A percentile compares a stretch with the other conserved stretches of the same genome.
phyloP scores from a whole-genome alignment of 2,113 vertebrate species.

The Myrmecophaga tridactyla region DNA sequence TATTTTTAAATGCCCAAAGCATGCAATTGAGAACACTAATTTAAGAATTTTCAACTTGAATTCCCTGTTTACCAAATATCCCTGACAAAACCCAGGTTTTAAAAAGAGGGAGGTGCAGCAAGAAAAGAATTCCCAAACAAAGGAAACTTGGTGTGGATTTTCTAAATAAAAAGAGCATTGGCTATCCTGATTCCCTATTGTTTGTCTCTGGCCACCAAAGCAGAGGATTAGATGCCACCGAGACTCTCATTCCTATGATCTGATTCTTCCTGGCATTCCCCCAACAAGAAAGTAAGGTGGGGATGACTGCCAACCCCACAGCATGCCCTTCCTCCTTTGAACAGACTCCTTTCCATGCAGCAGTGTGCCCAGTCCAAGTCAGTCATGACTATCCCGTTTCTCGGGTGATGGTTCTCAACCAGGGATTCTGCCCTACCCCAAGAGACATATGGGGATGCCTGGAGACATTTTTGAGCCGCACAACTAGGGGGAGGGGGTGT shows the following conservation, averaged over 20 bases:
- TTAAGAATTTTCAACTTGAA: neutral
- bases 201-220: neutral
- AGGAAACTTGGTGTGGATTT: neutral
- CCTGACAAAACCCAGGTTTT: neutral
- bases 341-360: neutral
- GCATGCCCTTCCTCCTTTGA: neutral
- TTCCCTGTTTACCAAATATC: slow-evolving; percentile 27
- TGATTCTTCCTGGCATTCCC: neutral
- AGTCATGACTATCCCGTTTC: neutral
- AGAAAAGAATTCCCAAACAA: neutral
- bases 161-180: neutral
- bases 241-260: neutral
- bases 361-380: neutral
- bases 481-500: neutral
- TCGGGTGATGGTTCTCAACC: neutral
- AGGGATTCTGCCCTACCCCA: too few species aligned
- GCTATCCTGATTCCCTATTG: neutral
- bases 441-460: neutral
- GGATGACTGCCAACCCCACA: neutral
- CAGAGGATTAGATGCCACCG: neutral
- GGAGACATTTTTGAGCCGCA: neutral
- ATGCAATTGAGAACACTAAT: neutral
- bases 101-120: neutral
- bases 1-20: neutral
- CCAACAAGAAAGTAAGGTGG: neutral